Percentiles rank a stretch among this genome's conserved stretches.
Conservation (phyloP, 1,140 invertebrate species). For the fruit fly (Drosophila melanogaster) region DNA sequence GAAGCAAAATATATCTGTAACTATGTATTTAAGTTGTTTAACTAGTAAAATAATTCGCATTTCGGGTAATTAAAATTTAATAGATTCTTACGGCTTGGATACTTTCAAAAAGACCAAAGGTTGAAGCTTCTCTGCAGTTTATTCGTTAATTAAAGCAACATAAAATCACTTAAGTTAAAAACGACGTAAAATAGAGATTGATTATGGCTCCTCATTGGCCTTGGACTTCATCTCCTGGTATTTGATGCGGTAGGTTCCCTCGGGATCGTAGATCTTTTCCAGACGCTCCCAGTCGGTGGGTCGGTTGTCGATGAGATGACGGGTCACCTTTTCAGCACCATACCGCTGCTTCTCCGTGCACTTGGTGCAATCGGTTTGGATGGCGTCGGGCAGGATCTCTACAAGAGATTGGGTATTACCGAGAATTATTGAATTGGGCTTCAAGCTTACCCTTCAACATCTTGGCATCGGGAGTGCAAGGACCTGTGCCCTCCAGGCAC, state of each 20-base stretch:
- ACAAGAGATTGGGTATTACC: background rate
- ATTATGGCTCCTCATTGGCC: background rate
- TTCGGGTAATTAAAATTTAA: no score
- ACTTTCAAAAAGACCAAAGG: background rate
- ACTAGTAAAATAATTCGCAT: no score
- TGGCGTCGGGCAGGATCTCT: slow-evolving; percentile 88
- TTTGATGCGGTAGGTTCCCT: slow-evolving; percentile 85
- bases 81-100: no score
- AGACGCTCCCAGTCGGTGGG: slow-evolving; percentile 86
- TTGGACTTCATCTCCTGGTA: slow-evolving; percentile 63
- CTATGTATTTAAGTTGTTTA: no score
- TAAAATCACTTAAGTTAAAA: background rate
- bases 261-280: slow-evolving; percentile 87
- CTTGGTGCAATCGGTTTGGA: slow-evolving; percentile 87
- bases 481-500: slow-evolving; percentile 88
- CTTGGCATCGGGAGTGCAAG: slow-evolving; percentile 89
- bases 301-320: slow-evolving; percentile 86
- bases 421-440: no score
- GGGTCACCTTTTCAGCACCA: slow-evolving; percentile 86
- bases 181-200: background rate
- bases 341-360: slow-evolving; percentile 87
- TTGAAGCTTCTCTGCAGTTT: slow-evolving; percentile 6
- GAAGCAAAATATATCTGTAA: no score
- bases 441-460: slow-evolving; percentile 86
- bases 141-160: background rate